A percentile compares a stretch with the other conserved stretches of the same genome.
Conservation (phyloP, 2,888 invertebrate genomes). For the Ennomos erosarius region DNA sequence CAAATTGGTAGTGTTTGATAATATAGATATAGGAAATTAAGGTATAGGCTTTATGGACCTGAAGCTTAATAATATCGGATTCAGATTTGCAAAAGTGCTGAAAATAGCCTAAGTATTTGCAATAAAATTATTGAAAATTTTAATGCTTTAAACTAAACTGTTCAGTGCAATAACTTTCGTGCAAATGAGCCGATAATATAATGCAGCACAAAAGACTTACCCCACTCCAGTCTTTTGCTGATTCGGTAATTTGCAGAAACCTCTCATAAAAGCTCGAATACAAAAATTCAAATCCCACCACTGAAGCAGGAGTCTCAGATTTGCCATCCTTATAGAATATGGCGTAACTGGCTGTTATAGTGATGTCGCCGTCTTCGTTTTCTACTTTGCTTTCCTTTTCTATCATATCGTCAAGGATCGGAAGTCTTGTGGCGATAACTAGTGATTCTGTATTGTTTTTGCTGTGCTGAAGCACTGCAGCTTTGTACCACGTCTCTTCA, state of each 20-base stretch:
- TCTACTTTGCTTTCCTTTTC: slow-evolving; percentile 62
- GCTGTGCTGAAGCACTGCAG: slow-evolving; percentile 92
- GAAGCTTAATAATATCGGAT: no score
- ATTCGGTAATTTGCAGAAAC: slow-evolving; percentile 87
- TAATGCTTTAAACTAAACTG: no score
- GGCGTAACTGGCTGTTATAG: slow-evolving; percentile 93
- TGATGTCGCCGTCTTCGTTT: slow-evolving; percentile 80
- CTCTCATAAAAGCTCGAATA: slow-evolving; percentile 88
- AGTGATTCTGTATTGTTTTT: slow-evolving; percentile 90
- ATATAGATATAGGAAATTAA: no score
- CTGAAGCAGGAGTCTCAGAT: slow-evolving; percentile 93
- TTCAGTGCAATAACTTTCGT: no score
- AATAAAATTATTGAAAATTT: no score
- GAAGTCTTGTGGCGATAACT: slow-evolving; percentile 91
- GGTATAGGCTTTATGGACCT: no score
- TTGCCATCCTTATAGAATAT: slow-evolving; percentile 92
- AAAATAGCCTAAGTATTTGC: no score
- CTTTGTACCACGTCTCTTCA: slow-evolving; percentile 96
- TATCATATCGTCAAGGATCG: slow-evolving; percentile 70
- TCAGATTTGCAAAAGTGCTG: no score
- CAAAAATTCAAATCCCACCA: slow-evolving; percentile 94
- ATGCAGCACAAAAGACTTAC: neutral
- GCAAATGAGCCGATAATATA: no score
- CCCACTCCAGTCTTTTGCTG: slow-evolving; percentile 33
- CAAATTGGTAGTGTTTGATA: no score